Conservation (phyloP, 2,113 vertebrate species). For the Grallaria varia region DNA sequence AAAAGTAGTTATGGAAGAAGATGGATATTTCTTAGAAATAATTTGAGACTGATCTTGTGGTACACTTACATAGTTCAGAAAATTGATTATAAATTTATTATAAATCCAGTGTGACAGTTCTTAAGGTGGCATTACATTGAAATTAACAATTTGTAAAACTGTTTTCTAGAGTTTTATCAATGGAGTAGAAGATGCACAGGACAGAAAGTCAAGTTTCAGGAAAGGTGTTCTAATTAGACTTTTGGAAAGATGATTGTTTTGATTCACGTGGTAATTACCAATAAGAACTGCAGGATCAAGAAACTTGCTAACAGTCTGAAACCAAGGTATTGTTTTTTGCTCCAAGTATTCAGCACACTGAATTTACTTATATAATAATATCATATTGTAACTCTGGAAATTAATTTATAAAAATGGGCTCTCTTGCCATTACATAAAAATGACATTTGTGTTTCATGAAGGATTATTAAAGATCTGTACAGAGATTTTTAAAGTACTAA, state of each 20-base stretch:
- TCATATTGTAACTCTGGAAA: not conserved
- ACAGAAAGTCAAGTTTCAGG: not conserved
- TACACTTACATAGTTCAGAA: too few relatives aligned
- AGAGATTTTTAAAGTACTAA: not conserved
- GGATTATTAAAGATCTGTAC: not conserved
- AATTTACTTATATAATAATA: not conserved
- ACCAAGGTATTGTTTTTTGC: not conserved
- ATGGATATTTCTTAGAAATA: not conserved
- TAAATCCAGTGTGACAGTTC: not conserved
- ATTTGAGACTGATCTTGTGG: not conserved
- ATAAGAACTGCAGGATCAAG: not conserved
- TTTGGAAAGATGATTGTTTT: not conserved
- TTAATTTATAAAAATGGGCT: not conserved
- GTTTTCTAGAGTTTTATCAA: not conserved
- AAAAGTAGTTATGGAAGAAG: not conserved
- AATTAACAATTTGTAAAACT: not conserved
- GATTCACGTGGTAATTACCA: not conserved
- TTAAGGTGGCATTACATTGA: not conserved
- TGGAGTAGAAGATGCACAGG: not conserved
- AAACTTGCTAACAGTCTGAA: not conserved
- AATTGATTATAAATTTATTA: too few relatives aligned
- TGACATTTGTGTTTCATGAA: not conserved
- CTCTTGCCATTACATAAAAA: not conserved
- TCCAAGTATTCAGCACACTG: not conserved
- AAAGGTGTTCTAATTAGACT: not conserved